Base-by-base conservation (phyloP, 2,113 vertebrate genomes). In the Microtus oregoni region DNA sequence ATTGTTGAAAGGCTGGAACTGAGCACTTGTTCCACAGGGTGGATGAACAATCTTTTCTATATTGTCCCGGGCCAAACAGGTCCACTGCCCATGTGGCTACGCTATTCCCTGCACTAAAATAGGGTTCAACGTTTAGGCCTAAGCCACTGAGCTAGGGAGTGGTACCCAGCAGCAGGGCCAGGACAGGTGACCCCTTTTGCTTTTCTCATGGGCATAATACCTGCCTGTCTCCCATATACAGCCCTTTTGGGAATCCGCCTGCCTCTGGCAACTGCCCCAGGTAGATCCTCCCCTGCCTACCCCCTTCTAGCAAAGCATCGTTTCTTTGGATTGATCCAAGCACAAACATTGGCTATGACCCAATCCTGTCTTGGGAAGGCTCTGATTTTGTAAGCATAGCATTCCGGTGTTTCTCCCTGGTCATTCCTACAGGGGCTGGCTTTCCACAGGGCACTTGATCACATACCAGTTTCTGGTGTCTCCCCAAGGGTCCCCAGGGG, bases 171-270 rank as follows among this genome's bases (percentile, higher is more conserved):
- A 3, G 22, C 12, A 52, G 22, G 22, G n/a, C n/a, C 19, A 38
- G 79, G 38, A 72, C 13, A 61, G 83, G 50, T 4, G 41, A 17
- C 41, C 5, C 44, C 28, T 41, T 8, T 32, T 41, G 44, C 38
- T 35, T 7, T 67, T 76, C 83, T 75, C 47, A 1, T 1, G 19
- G 20, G 20, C 28, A 0, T 0, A 8, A 73, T 11, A 79, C 52
- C 24, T 1, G 22, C 32, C 61, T 38, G 24, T 35, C 68, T 55
- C 76, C 30, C 1, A 2, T 15, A 0, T 28, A 4, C 13, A 2
- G 0, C 32, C 76, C 1, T 76, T 12, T 10, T 4, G 7, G 32
- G 0, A 3, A 20, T 47, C 86, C 0, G 0, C 50, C 19, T 19
- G 20, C 13, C 47, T 19, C 41, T 2, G 24, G 82, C 19, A 10